Evolutionary conservation across 2,113 vertebrate species (phyloP).

Genomic region (Xiphophorus maculatus): DNA sequence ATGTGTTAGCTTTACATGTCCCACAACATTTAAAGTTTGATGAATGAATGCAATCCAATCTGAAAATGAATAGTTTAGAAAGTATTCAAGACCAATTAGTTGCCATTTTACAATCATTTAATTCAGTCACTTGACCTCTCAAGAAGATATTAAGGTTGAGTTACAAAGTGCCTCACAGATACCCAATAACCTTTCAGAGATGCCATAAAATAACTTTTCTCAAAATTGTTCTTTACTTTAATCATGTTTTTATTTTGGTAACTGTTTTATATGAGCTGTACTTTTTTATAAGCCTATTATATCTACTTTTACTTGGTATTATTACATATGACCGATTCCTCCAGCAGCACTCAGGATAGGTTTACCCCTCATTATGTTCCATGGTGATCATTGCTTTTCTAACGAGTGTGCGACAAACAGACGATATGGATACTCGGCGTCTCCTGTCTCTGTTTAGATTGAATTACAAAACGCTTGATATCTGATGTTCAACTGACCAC

Average conservation of each 20-base stretch:
- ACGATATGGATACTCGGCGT: conserved; percentile 61
- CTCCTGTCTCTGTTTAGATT: conserved; percentile 58
- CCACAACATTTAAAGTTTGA: conserved; percentile 13
- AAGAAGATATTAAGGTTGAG: conserved; percentile 38
- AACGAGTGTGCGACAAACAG: conserved; percentile 47
- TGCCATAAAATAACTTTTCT: neutral
- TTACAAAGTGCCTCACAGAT: conserved; percentile 24
- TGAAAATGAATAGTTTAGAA: conserved; percentile 29
- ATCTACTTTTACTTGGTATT: conserved; percentile 7
- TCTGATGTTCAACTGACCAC: conserved; percentile 70
- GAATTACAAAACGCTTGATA: conserved; percentile 73
- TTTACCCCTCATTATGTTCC: conserved; percentile 36
- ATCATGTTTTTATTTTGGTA: neutral
- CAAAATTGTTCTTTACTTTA: neutral
- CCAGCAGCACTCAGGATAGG: conserved; percentile 14
- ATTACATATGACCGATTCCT: conserved; percentile 30
- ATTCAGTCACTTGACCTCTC: conserved; percentile 30
- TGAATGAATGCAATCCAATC: conserved; percentile 20
- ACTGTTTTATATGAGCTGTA: neutral
- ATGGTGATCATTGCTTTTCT: conserved; percentile 43
- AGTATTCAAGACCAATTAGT: conserved; percentile 24
- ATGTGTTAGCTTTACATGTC: conserved; percentile 14
- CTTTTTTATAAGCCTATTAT: neutral
- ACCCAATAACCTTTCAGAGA: conserved; percentile 3
- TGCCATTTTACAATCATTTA: conserved; percentile 28